phyloP scores from a whole-genome alignment of 2,888 invertebrate genomes.

The Troides aeacus region DNA sequence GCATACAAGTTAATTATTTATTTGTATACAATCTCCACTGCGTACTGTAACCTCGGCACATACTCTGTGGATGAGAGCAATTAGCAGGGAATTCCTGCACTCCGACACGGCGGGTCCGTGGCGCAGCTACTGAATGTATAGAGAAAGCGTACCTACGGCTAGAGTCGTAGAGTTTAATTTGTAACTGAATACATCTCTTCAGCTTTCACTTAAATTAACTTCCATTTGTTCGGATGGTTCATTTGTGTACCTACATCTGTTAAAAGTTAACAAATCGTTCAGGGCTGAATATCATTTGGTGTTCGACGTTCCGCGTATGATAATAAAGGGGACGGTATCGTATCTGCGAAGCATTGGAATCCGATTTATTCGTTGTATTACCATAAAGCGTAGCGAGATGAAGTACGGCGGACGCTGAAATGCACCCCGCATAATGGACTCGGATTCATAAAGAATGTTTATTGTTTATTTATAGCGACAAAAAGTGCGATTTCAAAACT shows the following conservation, averaged over 20 bases:
- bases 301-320: slow-evolving; percentile 43
- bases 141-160: no score
- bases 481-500: slow-evolving; percentile 19
- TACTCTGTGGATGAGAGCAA: no score
- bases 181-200: background rate
- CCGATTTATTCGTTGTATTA: slow-evolving; percentile 55
- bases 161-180: no score
- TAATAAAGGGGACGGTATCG: slow-evolving; percentile 43
- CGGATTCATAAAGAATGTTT: slow-evolving; percentile 22
- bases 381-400: slow-evolving; percentile 24
- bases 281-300: slow-evolving; percentile 4
- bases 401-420: slow-evolving; percentile 13
- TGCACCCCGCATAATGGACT: slow-evolving; percentile 22
- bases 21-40: no score
- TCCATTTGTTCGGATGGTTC: no score
- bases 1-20: no score
- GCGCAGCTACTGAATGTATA: no score
- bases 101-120: no score
- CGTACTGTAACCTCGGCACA: no score
- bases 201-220: background rate
- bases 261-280: no score
- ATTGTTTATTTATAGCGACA: slow-evolving; percentile 8
- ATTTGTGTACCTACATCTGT: no score
- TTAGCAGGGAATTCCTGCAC: no score
- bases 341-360: slow-evolving; percentile 48